Evolutionary conservation across 30 jellyfish, hydroid and myxozoan genomes (phyloP).

Genomic region (Hydractinia symbiolongicarpus): DNA sequence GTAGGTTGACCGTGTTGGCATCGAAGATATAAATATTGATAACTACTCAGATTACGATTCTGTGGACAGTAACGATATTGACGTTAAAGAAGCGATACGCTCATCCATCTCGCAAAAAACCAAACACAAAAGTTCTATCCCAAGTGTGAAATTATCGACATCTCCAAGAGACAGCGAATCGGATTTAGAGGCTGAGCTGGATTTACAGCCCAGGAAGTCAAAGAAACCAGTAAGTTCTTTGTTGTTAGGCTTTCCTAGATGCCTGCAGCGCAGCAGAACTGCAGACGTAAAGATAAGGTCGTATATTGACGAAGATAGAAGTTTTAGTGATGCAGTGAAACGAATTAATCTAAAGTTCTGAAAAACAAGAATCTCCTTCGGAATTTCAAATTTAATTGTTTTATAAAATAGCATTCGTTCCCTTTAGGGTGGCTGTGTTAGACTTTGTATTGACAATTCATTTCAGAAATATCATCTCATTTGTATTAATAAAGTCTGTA

Average conservation of each 20-base stretch:
- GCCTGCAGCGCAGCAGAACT: background rate
- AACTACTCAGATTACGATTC: slow-evolving; percentile 1
- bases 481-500: too few species aligned
- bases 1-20: slow-evolving; percentile 3
- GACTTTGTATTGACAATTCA: too few species aligned
- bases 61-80: slow-evolving; percentile 17
- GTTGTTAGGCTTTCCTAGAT: background rate
- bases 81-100: slow-evolving; percentile 33
- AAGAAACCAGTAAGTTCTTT: background rate
- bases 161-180: background rate
- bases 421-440: too few species aligned
- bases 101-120: slow-evolving; percentile 7
- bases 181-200: background rate
- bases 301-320: too few species aligned
- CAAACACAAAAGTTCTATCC: background rate
- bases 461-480: too few species aligned
- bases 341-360: too few species aligned
- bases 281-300: background rate
- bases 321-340: too few species aligned
- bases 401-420: too few species aligned
- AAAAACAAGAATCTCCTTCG: too few species aligned
- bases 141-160: background rate
- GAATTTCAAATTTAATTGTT: too few species aligned
- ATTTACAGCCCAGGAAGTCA: background rate
- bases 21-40: background rate